A percentile compares a stretch with the other conserved stretches of the same genome.
Conservation (phyloP, 2,797 vertebrate species). For the Rhinoraja longicauda region DNA sequence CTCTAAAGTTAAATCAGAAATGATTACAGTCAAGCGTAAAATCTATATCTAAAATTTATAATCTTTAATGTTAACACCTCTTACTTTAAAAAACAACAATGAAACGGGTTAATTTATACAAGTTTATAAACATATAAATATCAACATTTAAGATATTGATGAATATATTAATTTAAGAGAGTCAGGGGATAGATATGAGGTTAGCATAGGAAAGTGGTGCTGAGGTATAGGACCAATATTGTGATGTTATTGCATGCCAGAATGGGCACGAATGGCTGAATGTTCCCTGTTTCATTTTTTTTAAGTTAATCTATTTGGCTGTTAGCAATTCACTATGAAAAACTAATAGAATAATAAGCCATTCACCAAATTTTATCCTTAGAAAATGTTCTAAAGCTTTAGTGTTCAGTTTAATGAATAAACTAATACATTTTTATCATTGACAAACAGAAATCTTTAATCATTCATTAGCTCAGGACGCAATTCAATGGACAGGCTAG, state of each 20-base stretch:
- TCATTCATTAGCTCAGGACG: not conserved
- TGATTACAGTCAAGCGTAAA: not conserved
- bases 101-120: not conserved
- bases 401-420: not conserved
- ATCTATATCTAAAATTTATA: not conserved
- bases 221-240: too few relatives aligned
- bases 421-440: not conserved
- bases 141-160: not conserved
- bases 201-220: too few relatives aligned
- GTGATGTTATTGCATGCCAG: too few relatives aligned
- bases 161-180: too few relatives aligned
- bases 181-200: too few relatives aligned
- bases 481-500: not conserved
- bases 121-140: not conserved
- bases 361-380: not conserved
- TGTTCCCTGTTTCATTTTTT: too few relatives aligned
- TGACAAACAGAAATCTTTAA: not conserved
- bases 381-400: not conserved
- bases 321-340: not conserved
- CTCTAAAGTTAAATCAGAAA: not conserved
- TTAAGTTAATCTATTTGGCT: too few relatives aligned
- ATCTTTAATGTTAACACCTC: not conserved
- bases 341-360: not conserved
- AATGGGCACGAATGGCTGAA: too few relatives aligned
- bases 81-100: not conserved